Base-by-base conservation (phyloP, 2,113 vertebrate species). In the Prunella fulvescens region DNA sequence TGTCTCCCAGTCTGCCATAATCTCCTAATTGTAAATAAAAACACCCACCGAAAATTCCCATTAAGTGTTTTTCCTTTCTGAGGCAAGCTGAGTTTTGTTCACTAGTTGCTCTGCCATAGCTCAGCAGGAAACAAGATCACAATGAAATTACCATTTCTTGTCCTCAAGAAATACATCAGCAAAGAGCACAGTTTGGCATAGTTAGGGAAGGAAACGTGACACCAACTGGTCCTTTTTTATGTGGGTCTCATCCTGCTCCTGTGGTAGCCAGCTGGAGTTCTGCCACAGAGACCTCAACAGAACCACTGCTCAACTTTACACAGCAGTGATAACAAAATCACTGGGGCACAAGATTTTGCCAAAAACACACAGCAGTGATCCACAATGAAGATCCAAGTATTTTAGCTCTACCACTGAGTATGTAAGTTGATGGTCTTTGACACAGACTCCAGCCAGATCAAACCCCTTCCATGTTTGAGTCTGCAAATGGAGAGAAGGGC, bases 11-110 rank as follows among this genome's bases (percentile, higher is more conserved):
- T 44, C 82, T 88, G 53, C 72, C 60, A 72, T 64, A 94, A 94
- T 90, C 91, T 93, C 69, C 74, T 88, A 96, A 94, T 86, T 84
- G 79, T 93, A 86, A 93, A 74, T 88, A 95, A 88, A 96, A 95
- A 17, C 44, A 60, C 12, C 24, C 40, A 70, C 22, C 86, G 95
- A 96, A 93, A 90, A 93, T 94, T 90, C 44, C 89, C 65, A 90
- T 57, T 74, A 81, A 88, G 53, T 81, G 60, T 88, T 88, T 86
- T 95, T 94, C 86, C 20, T 4, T 93, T 92, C 64, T 37, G 24
- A 88, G 65, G 72, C 69, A 84, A 90, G 56, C 33, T 66, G 64
- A 33, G 81, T 53, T 89, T 92, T 93, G 73, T 79, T 94, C 87
- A 62, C 84, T n/a, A 39, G 74, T 39, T 91, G 67, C 56, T 92